A percentile compares a stretch with the other conserved stretches of the same genome.
Evolutionary conservation across 2,888 invertebrate species (phyloP).

Genomic region (Caenorhabditis parvicauda): DNA sequence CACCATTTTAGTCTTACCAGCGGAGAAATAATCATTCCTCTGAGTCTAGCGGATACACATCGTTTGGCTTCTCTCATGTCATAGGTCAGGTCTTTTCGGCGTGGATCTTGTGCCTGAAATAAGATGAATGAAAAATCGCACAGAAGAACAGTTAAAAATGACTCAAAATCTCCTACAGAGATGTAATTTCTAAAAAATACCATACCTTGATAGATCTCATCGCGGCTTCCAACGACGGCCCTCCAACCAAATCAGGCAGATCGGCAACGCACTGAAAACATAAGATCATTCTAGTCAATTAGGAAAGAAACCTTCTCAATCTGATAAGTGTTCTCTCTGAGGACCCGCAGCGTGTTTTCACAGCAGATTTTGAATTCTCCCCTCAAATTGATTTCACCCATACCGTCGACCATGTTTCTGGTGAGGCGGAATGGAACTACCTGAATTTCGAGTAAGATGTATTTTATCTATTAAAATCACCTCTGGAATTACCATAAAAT

Average conservation of each 20-base stretch:
- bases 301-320: conserved; percentile 69
- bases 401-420: conserved; percentile 91
- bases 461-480: conserved; percentile 10
- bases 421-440: conserved; percentile 81
- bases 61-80: conserved; percentile 24
- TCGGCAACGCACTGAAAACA: conserved; percentile 14
- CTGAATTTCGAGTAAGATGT: conserved; percentile 35
- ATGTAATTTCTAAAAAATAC: neutral
- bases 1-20: no score
- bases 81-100: neutral
- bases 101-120: neutral
- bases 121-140: neutral
- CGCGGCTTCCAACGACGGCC: neutral
- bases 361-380: conserved; percentile 68
- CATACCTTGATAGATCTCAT: neutral
- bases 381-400: conserved; percentile 85
- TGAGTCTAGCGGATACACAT: conserved; percentile 15
- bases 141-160: neutral
- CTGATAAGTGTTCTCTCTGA: conserved; percentile 77
- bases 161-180: conserved; percentile 5
- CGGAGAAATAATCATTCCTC: conserved; percentile 23
- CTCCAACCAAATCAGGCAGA: conserved; percentile 19
- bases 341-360: conserved; percentile 68
- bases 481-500: conserved; percentile 49
- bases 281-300: conserved; percentile 69